These are phyloP conservation scores for Vanacampus margaritifer DNA, from an alignment of 2,113 vertebrate genomes.

Conservation along the genomic window DNA sequence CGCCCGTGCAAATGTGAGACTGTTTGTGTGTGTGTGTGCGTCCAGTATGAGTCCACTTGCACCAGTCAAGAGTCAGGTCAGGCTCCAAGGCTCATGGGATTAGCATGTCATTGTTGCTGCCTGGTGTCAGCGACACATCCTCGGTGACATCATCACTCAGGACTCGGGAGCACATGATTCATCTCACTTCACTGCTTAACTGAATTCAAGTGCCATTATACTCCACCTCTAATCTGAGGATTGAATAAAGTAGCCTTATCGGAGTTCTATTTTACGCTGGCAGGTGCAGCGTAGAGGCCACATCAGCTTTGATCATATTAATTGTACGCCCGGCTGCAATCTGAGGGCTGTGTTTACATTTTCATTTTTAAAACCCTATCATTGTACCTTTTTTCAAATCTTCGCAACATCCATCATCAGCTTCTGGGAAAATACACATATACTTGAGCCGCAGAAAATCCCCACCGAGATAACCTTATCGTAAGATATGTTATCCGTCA, in stretches of 20 bases:
- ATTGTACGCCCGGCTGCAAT: constrained; percentile 35
- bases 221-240: constrained; percentile 37
- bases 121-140: constrained; percentile 59
- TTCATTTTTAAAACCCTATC: constrained; percentile 3
- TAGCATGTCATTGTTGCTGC: constrained; percentile 57
- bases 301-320: constrained; percentile 42
- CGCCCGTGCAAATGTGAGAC: constrained; percentile 4
- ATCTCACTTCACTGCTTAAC: constrained; percentile 14
- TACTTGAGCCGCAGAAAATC: constrained; percentile 32
- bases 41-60: constrained; percentile 62
- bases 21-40: constrained; percentile 14
- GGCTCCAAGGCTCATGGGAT: constrained; percentile 53
- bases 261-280: constrained; percentile 16
- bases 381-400: constrained; percentile 24
- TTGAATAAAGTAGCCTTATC: constrained; percentile 39
- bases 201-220: constrained; percentile 36
- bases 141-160: constrained; percentile 59
- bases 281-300: constrained; percentile 31
- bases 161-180: constrained; percentile 28
- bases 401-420: constrained; percentile 12
- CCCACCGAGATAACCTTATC: constrained; percentile 56
- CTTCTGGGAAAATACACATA: constrained; percentile 27
- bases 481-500: constrained; percentile 57
- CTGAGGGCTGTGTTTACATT: not conserved
- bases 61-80: constrained; percentile 64